These are phyloP conservation scores for Diabrotica virgifera DNA, from an alignment of 1,140 invertebrate genomes.

Conservation along the genomic window DNA sequence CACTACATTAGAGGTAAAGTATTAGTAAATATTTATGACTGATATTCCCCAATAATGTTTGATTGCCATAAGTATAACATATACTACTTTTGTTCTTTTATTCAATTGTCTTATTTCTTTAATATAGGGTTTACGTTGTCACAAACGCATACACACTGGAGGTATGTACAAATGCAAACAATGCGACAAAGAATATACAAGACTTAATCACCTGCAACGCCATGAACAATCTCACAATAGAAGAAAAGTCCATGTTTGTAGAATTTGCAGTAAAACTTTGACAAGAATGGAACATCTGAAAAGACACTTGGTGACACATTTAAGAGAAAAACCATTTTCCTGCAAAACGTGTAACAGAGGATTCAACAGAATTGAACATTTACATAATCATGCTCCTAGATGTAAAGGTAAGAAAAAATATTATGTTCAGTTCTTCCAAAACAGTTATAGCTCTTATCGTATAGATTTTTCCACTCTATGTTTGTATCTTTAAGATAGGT, in stretches of 20 bases:
- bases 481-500: too few relatives aligned
- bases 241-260: constrained; percentile 44
- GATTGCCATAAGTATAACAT: too few relatives aligned
- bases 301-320: constrained; percentile 42
- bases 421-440: too few relatives aligned
- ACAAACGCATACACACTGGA: constrained; percentile 42
- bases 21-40: neutral
- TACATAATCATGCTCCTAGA: constrained; percentile 48
- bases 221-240: constrained; percentile 42
- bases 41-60: too few relatives aligned
- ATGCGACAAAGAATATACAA: constrained; percentile 43
- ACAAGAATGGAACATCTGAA: constrained; percentile 45
- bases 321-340: constrained; percentile 50
- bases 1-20: constrained; percentile 41
- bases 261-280: constrained; percentile 46
- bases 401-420: constrained; percentile 39
- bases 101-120: too few relatives aligned
- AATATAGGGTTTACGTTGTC: constrained; percentile 28
- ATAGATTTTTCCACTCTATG: too few relatives aligned
- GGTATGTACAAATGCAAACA: constrained; percentile 43
- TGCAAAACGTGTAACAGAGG: constrained; percentile 55
- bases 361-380: constrained; percentile 52
- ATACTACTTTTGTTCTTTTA: too few relatives aligned
- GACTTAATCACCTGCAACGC: constrained; percentile 40
- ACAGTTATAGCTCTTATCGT: too few relatives aligned